A percentile compares a stretch with the other conserved stretches of the same genome.
Evolutionary conservation across 2,113 vertebrate genomes (phyloP).

Genomic region (Tachysurus fulvidraco): DNA sequence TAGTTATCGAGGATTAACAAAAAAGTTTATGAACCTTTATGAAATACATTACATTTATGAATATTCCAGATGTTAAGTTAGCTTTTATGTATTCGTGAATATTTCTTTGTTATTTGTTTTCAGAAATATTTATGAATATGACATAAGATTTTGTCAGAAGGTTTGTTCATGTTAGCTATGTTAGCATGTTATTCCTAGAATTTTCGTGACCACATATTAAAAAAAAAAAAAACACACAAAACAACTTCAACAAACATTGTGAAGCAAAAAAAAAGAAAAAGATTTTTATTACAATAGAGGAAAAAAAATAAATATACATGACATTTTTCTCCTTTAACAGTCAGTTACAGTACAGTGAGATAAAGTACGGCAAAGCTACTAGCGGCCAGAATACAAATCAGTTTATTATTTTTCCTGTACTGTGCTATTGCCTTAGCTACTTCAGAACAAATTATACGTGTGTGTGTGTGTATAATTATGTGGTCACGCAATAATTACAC

Average conservation of each 20-base stretch:
- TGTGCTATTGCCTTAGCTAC: conserved; percentile 34
- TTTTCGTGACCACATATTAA: not conserved
- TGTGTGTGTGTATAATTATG: conserved; percentile 5
- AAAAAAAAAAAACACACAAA: no score
- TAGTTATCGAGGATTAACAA: not conserved
- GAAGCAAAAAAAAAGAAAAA: conserved; percentile 72
- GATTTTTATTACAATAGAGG: conserved; percentile 89
- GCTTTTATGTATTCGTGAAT: not conserved
- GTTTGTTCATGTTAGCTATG: not conserved
- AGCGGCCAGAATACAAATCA: conserved; percentile 69
- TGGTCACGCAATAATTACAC: not conserved
- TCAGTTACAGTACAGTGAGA: conserved; percentile 80
- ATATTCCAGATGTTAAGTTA: no score
- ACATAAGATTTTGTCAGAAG: not conserved
- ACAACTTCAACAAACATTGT: not conserved
- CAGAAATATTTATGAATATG: not conserved
- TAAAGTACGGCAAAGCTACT: conserved; percentile 74
- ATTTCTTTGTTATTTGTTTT: not conserved
- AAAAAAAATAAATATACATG: conserved; percentile 91
- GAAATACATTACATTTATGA: not conserved
- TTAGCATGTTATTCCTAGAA: not conserved
- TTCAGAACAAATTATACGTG: not conserved
- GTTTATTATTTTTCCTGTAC: conserved; percentile 22
- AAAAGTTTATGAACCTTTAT: not conserved
- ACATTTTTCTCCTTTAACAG: conserved; percentile 84